Evolutionary conservation across 1,140 invertebrate species (phyloP), one percentile per base, ranked within the genome.

Genomic region (Oscheius sp.): DNA sequence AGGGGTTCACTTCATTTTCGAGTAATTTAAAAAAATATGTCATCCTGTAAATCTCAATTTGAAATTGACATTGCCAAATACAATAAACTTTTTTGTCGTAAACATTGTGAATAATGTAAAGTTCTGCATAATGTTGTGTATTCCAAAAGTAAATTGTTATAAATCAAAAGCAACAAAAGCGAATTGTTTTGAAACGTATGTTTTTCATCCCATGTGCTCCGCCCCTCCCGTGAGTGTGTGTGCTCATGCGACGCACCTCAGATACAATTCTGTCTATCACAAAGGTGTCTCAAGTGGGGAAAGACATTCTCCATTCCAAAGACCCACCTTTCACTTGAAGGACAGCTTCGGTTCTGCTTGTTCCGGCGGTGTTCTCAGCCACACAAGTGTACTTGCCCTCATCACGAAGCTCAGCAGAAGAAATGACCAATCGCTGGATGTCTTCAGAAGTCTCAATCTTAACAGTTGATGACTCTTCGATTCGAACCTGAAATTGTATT

Each of bases 311-410:
- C n/a, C n/a, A n/a, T n/a, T n/a, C n/a, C n/a, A n/a, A 59, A 36
- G 18, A 49, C 49, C 10, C 20, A 68, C 71, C 63, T 69, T 42
- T 65, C 42, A 83, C 77, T n/a, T 62, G 69, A 7, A 83, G 49
- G n/a, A 46, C 77, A 1, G 82, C 79, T 46, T 68, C 63, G 0
- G 82, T 84, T 64, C 80, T 68, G 0, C 74, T 36, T 38, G 58
- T 77, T 45, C 82, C 82, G 23, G 78, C 74, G 1, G 42, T 26
- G 58, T 84, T 84, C 52, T 79, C 63, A 18, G 82, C 82, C 28
- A 79, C 75, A 36, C 79, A 82, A 4, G 52, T 70, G 64, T 84
- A 84, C 2, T 49, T 61, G 34, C 76, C 78, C 28, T 73, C 23
- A 35, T 84, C 78, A 31, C 42, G 68, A 23, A 69, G 32, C 36